Percentiles rank a stretch among this genome's conserved stretches.
These are phyloP conservation scores for Smutsia temminckii DNA, from an alignment of 2,797 vertebrate genomes.

Conservation along the genomic window DNA sequence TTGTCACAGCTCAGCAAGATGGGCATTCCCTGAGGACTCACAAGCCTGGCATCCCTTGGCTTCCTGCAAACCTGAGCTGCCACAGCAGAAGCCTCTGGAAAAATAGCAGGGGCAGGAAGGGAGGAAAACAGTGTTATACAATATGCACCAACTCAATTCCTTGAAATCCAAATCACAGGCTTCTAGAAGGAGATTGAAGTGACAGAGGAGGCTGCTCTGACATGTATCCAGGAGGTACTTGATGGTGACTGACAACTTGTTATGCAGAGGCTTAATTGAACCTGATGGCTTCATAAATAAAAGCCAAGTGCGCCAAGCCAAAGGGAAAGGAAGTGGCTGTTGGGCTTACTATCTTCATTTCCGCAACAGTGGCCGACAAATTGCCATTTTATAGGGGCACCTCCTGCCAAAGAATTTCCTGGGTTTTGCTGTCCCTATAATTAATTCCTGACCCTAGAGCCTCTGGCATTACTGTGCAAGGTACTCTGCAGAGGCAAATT, in stretches of 20 bases:
- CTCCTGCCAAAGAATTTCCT: background rate
- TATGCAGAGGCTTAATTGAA: constrained; percentile 74
- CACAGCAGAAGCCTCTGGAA: background rate
- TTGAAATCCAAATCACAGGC: constrained; percentile 47
- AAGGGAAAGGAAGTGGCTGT: constrained; percentile 15
- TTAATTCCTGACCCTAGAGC: constrained; percentile 51
- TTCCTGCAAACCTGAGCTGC: background rate
- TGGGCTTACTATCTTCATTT: constrained; percentile 59
- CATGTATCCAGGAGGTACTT: constrained; percentile 39
- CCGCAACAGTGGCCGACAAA: constrained; percentile 11
- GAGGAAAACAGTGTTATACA: constrained; percentile 7
- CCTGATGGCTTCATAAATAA: constrained; percentile 65
- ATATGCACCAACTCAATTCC: background rate
- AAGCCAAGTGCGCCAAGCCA: constrained; percentile 64
- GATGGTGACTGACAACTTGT: constrained; percentile 74
- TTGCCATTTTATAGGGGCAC: constrained; percentile 39
- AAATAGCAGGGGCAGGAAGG: background rate
- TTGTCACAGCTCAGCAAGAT: background rate
- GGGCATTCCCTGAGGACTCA: background rate
- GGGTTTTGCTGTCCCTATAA: constrained; percentile 16
- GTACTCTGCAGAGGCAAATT: constrained; percentile 17
- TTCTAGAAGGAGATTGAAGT: constrained; percentile 50
- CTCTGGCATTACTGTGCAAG: constrained; percentile 7
- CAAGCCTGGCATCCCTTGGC: background rate
- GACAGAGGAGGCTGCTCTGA: constrained; percentile 58